Evolutionary conservation across 1,140 invertebrate genomes (phyloP), one percentile per base, ranked within the genome.

Genomic region (Cyphomyrmex costatus): DNA sequence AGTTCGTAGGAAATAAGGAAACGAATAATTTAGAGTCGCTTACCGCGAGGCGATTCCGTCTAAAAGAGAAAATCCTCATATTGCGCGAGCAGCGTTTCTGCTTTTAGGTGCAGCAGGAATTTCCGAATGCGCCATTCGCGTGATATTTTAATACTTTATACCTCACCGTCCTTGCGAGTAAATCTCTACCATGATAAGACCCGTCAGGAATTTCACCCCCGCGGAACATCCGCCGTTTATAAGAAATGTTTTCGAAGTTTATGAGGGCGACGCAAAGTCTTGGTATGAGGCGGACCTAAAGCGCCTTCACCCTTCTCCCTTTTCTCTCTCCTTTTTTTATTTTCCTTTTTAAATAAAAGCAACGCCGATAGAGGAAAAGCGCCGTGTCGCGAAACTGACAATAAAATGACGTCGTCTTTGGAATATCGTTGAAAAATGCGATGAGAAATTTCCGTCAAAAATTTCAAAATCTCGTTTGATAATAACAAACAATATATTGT

Each of bases 201-300:
- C 65, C 74, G 78, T 42, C 78, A 88, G 86, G 89, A 90, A 90
- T 90, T 86, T 83, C 60, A 90, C 89, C 83, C 86, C 60, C 86
- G 86, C 83, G 30, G 61, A 90, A 88, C 61, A 90, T 90, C 89
- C 86, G 42, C 74, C 86, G 89, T 63, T 90, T 88, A 90, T 90
- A 90, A 90, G 86, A 90, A 90, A 90, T 90, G 89, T 90, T 90
- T 90, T 84, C 63, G 7, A 90, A 90, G 78, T 90, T 90, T 90
- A 90, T 86, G 86, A 90, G 89, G 86, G 36, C 89, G 89, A 88
- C 85, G 83, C 71, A 42, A 82, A 76, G 80, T 65, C 53, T 74
- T 73, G 78, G 58, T 71, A 79, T 73, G 27, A 60, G 42, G 42
- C 60, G 77, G 46, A 73, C 65, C 84, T 79, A 86, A 85, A 83